Evolutionary conservation across 2,888 invertebrate genomes (phyloP).

Genomic region (Girardia tigrina): DNA sequence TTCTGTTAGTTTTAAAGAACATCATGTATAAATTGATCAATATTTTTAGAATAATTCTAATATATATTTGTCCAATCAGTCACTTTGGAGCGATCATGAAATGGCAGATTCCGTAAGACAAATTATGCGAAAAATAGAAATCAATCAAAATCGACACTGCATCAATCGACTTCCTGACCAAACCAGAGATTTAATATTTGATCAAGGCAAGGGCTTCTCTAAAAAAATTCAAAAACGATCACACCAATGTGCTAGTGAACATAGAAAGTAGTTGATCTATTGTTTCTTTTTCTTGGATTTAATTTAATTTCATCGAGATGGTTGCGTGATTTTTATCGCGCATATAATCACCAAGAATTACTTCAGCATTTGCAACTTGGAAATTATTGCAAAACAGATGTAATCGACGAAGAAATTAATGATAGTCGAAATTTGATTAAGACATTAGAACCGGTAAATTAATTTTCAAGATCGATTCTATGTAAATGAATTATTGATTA

Average conservation of each 20-base stretch:
- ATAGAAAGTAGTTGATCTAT: background rate
- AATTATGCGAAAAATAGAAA: slow-evolving; percentile 4
- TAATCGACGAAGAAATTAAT: background rate
- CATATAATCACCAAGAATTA: background rate
- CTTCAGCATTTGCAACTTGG: background rate
- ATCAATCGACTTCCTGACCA: background rate
- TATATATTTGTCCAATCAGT: background rate
- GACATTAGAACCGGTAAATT: slow-evolving; percentile 4
- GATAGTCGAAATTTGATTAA: slow-evolving; percentile 8
- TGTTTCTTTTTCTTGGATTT: too few relatives aligned
- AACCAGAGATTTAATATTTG: background rate
- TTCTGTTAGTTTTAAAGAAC: background rate
- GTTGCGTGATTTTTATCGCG: slow-evolving; percentile 4
- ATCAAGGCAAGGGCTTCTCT: background rate
- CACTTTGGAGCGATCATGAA: background rate
- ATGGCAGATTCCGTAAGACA: background rate
- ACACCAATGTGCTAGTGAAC: background rate
- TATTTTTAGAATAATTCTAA: background rate
- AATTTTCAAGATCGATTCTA: background rate
- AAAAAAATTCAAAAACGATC: background rate
- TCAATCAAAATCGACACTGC: background rate
- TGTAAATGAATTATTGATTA: too few relatives aligned
- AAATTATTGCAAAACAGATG: background rate
- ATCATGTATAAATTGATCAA: background rate
- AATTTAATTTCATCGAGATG: background rate